A percentile compares a stretch with the other conserved stretches of the same genome.
These are phyloP conservation scores for Actinopyga echinites DNA, from an alignment of 53 echinoderm and acorn worm species.

Conservation along the genomic window DNA sequence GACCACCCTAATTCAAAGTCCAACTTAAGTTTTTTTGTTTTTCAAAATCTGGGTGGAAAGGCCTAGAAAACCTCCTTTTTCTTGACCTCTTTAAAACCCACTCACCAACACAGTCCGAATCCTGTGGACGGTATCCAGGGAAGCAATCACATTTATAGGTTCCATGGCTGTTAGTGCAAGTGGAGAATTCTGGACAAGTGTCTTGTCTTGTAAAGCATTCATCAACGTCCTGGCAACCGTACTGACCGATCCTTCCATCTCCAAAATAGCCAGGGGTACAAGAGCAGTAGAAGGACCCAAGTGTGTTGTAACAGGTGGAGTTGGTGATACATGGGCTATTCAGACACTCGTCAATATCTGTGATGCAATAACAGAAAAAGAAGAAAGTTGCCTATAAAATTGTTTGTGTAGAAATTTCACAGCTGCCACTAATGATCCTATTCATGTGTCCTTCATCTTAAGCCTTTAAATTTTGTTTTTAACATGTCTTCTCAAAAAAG, in stretches of 20 bases:
- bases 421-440: no score
- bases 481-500: no score
- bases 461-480: no score
- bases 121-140: constrained; percentile 3
- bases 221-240: constrained; percentile 37
- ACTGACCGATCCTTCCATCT: constrained; percentile 13
- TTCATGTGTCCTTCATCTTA: no score
- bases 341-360: constrained; percentile 55
- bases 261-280: constrained; percentile 45
- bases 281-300: constrained; percentile 45
- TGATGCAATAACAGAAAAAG: neutral
- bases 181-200: constrained; percentile 18
- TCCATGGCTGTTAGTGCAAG: constrained; percentile 29
- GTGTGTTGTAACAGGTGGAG: constrained; percentile 45
- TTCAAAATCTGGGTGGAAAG: no score
- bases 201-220: constrained; percentile 3
- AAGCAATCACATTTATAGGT: constrained; percentile 29
- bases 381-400: neutral
- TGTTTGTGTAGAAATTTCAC: neutral
- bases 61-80: no score
- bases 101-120: constrained; percentile 30
- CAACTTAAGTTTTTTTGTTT: no score
- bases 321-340: neutral
- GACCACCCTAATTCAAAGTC: no score
- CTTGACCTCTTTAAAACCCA: no score